Percentiles rank a stretch among this genome's conserved stretches.
These are phyloP conservation scores for Acanthaster planci DNA, from an alignment of 35 echinoderm and acorn worm genomes.

Conservation along the genomic window DNA sequence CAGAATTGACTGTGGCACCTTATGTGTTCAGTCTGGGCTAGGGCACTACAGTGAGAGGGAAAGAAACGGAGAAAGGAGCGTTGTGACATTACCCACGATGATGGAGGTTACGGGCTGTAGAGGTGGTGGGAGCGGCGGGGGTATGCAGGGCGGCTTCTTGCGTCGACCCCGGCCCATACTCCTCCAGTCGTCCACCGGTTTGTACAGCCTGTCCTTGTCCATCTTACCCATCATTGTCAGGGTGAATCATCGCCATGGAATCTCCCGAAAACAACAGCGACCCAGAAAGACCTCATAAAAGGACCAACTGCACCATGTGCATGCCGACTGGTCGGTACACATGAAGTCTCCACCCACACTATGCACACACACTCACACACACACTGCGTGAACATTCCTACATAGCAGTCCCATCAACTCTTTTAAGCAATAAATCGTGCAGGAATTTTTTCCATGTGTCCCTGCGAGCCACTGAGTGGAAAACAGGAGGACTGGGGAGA, in stretches of 20 bases:
- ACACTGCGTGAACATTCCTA: not conserved
- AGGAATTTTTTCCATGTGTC: slow-evolving; percentile 29
- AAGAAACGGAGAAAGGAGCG: not conserved
- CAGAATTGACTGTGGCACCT: too few relatives aligned
- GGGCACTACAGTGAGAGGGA: too few relatives aligned
- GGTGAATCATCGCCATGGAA: not conserved
- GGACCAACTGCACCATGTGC: not conserved
- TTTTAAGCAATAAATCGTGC: slow-evolving; percentile 27
- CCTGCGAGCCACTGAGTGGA: not conserved
- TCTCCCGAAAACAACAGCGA: not conserved
- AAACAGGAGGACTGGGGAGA: not conserved
- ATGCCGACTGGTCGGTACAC: not conserved
- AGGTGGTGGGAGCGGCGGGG: not conserved
- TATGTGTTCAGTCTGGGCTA: too few relatives aligned
- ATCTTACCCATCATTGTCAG: slow-evolving; percentile 6
- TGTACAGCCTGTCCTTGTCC: slow-evolving; percentile 14
- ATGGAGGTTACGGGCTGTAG: not conserved
- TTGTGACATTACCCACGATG: slow-evolving; percentile 2
- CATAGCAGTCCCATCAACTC: slow-evolving; percentile 4
- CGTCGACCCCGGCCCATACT: not conserved
- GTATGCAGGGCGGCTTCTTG: not conserved
- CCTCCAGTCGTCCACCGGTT: slow-evolving; percentile 16
- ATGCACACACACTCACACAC: not conserved
- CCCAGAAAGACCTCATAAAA: not conserved
- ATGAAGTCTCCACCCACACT: too few relatives aligned